Evolutionary conservation across 37 sponge, comb jelly and placozoan species (phyloP), one percentile per base, ranked within the genome.

Genomic region (Petrosia ficiformis): DNA sequence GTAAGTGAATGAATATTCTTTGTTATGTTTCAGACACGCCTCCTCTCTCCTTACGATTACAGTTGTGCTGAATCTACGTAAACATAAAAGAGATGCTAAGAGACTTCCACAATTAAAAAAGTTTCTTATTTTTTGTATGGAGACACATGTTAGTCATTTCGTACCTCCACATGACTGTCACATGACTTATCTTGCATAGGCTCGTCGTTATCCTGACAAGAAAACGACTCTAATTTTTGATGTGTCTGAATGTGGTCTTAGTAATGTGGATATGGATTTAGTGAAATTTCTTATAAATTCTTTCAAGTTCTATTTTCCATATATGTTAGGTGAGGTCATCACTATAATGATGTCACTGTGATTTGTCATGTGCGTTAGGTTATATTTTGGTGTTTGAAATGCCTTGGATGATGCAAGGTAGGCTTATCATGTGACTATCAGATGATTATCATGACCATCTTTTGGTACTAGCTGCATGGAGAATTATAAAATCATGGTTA

Each of bases 341-440:
- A n/a, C 31, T n/a, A 40, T 2, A 26, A 35, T 67, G 31, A 2
- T 67, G 69, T 30, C 22, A 22, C 57, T 22, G 22, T n/a, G n/a
- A n/a, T n/a, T n/a, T n/a, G n/a, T n/a, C n/a, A n/a, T n/a, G n/a
- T n/a, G n/a, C n/a, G n/a, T n/a, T 77, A 78, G 79, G 71, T 32
- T 70, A 38, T 29, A 65, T 93, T 31, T 78, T 93, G 34, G 86
- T 93, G 44, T 93, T 81, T 74, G 79, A 89, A 21, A 65, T 93
- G 79, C 94, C 94, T 3, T 93, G 89, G 89, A 60, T 93, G 2
- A 75, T 93, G n/a, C 85, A 93, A 80, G 94, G 94, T 93, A 30
- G 8, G 61, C 10, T 11, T 72, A 75, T 22, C n/a, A 61, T 30
- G 31, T 73, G 70, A 30, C 19, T 39, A 5, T 10, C 54, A 39